phyloP scores from a whole-genome alignment of 2,797 vertebrate genomes.

The Ispidina lecontei region DNA sequence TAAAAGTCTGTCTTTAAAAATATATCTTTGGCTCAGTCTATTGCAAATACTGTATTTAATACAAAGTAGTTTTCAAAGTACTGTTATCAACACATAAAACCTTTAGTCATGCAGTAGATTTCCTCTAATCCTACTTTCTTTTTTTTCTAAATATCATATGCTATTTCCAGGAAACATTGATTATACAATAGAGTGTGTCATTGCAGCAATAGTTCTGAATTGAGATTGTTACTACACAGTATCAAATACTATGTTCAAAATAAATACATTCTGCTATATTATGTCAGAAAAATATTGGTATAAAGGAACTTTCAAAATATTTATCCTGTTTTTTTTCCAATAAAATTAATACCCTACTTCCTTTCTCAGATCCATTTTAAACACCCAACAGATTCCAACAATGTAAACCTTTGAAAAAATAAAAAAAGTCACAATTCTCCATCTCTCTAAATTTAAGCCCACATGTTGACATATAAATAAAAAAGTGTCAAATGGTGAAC shows the following conservation, averaged over 20 bases:
- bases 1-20: slow-evolving; percentile 7
- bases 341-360: slow-evolving; percentile 44
- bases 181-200: background rate
- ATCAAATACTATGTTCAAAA: background rate
- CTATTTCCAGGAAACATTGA: background rate
- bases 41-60: background rate
- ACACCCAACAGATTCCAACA: slow-evolving; percentile 22
- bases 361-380: slow-evolving; percentile 13
- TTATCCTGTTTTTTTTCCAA: background rate
- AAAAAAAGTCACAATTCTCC: background rate
- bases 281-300: background rate
- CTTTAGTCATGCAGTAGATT: background rate
- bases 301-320: background rate
- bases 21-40: background rate
- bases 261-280: background rate
- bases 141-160: background rate
- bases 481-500: background rate
- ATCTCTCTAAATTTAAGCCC: slow-evolving; percentile 5
- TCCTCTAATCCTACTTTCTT: slow-evolving; percentile 21
- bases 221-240: background rate
- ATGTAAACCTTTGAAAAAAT: slow-evolving; percentile 1
- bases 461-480: slow-evolving; percentile 24
- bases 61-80: background rate
- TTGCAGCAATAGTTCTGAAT: background rate
- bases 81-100: slow-evolving; percentile 27